phyloP scores from a whole-genome alignment of 2,113 vertebrate species.

The Ondatra zibethicus region DNA sequence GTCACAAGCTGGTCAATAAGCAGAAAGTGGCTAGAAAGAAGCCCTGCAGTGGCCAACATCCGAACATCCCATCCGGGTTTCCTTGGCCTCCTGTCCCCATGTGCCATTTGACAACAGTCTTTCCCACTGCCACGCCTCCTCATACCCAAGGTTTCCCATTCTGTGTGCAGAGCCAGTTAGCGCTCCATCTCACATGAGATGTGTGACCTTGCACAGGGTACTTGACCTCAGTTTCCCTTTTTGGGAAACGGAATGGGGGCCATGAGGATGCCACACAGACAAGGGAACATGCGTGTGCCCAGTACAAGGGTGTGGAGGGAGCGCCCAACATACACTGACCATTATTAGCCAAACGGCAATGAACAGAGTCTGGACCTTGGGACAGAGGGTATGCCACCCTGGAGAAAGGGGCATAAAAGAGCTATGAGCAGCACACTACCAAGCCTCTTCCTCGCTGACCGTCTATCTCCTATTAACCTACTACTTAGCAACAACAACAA shows the following conservation, averaged over 20 bases:
- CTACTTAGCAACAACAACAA: not conserved
- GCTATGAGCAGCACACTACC: not conserved
- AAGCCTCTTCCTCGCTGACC: not conserved
- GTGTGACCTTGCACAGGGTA: not conserved
- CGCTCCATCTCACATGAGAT: not conserved
- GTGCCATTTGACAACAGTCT: not conserved
- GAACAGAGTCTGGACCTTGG: not conserved
- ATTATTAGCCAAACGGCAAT: not conserved
- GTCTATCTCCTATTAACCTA: not conserved
- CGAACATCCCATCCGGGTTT: too few relatives aligned
- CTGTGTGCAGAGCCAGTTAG: not conserved
- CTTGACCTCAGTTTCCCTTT: not conserved
- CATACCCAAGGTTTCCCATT: not conserved
- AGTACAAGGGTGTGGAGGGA: not conserved
- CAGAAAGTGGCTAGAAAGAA: not conserved
- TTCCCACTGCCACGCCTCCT: not conserved
- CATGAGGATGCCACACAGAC: not conserved
- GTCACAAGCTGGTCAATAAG: not conserved
- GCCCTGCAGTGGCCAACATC: not conserved
- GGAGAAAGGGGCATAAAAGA: not conserved
- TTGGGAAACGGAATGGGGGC: not conserved
- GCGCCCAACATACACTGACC: not conserved
- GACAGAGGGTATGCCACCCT: not conserved
- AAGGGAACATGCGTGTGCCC: accelerated
- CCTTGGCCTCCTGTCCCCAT: not conserved